Evolutionary conservation across 2,888 invertebrate genomes (phyloP), one percentile per base, ranked within the genome.

Genomic region (Acrobeloides nanus): DNA sequence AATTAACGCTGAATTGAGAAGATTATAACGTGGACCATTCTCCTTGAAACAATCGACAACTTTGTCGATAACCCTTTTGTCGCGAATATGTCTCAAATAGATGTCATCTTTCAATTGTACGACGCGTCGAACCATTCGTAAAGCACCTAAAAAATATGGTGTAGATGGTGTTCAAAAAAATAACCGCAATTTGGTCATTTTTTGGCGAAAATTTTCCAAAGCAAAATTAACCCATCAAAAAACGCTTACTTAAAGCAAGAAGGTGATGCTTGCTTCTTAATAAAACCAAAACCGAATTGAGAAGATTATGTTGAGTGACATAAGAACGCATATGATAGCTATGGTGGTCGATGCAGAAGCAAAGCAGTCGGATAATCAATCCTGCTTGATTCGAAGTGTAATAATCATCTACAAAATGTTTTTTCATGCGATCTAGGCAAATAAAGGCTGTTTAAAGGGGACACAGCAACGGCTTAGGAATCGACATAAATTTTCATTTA

Each of bases 321-420:
- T 89, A 93, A 76, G 90, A 90, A 77, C 93, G 92, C 77, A 95
- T 92, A 89, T 80, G 89, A 92, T 48, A 53, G 20, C 40, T 44
- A 80, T 99, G 97, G 80, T 97, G 95, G 76, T 97, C 95, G 39
- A 97, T 90, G 79, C 95, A 99, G 79, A 95, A 99, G 32, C 92
- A 86, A 59, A 97, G 80, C 65, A 99, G 81, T 76, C 97, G 95
- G 68, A 99, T 79, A 57, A 97, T 89, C 62, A 95, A 81, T 46
- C 90, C 89, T 59, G 93, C 80, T 57, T 95, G 81, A 79, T 95
- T 93, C 62, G 93, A 93, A 46, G 89, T 90, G 52, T 77, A 88
- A 76, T 92, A 92, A 77, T 95, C 93, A 77, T 95, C 95, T 57
- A 18, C 37, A 58, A 32, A 1, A n/a, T n/a, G n/a, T n/a, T n/a